Base-by-base conservation (phyloP, 1,140 invertebrate species). In the Odontomachus brunneus region DNA sequence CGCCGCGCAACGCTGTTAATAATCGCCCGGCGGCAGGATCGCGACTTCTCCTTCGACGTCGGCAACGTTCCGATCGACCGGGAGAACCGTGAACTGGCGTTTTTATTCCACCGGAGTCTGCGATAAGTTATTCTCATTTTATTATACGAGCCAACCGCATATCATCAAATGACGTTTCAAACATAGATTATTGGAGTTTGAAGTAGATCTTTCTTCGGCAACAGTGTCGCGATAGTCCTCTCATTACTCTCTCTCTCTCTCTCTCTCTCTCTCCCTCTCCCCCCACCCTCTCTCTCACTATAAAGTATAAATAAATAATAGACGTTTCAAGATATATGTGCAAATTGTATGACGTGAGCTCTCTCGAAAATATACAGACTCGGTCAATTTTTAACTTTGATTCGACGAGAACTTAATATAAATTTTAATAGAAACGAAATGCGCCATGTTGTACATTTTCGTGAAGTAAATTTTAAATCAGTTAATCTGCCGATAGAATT, bases 1-100 rank as follows among this genome's bases (percentile, higher is more conserved):
- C 75, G 75, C 75, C 75, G 65, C 33, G 75, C 75, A 80, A 80
- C 75, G 69, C 75, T 80, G 75, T 80, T 80, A 80, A 80, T 80
- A 80, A 80, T 80, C 65, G 65, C 65, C 60, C 49, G 19, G 5
- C 53, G 51, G 38, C 33, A 24, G 22, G n/a, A 78, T 78, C 75
- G 75, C 75, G 75, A 80, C 75, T 48, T 26, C 19, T 57, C 62
- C 74, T 53, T 67, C 48, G 62, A 63, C 51, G 14, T 80, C 65
- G 65, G 24, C 22, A n/a, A n/a, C 15, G 66, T 29, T 69, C 24
- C 75, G 75, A 80, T 80, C 75, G 75, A 66, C 44, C 49, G 9
- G 49, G 9, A n/a, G 24, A 49, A 22, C 15, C 17, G 49, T 4
- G 51, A 67, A 55, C 44, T n/a, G 3, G 19, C 33, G 22, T 57